Conservation (phyloP, 1,140 invertebrate species). For the Sweltsa coloradensis region DNA sequence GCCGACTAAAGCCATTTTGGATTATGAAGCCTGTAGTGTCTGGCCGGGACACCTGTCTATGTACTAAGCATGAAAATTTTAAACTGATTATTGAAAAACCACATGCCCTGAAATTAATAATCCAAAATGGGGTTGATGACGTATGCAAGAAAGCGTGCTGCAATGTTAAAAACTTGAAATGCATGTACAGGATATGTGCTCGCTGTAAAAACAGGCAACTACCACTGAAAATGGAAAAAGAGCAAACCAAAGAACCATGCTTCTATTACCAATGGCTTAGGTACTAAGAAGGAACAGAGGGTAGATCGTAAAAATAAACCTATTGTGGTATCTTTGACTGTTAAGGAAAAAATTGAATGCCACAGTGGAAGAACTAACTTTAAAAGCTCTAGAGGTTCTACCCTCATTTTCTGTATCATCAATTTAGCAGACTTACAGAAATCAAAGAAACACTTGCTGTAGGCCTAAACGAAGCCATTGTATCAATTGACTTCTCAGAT, state of each 20-base stretch:
- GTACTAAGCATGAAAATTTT: slow-evolving; percentile 7
- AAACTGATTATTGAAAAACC: slow-evolving; percentile 1
- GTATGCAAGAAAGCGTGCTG: neutral
- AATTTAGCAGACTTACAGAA: neutral
- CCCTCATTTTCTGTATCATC: neutral
- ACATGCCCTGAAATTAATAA: neutral
- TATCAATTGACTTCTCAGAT: neutral
- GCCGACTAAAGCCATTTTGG: slow-evolving; percentile 3
- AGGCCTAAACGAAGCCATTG: neutral
- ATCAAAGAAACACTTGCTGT: neutral
- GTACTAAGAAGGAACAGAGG: neutral
- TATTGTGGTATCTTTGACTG: neutral
- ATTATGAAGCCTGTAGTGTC: neutral
- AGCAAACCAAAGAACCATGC: neutral
- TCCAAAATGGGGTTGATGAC: neutral
- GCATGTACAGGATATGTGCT: neutral
- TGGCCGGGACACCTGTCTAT: slow-evolving; percentile 5
- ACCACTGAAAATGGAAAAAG: neutral
- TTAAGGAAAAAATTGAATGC: neutral
- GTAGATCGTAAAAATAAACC: neutral
- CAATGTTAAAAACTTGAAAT: neutral
- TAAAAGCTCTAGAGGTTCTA: neutral
- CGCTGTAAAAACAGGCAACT: neutral
- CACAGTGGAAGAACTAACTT: neutral
- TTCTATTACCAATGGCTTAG: neutral